Conservation (phyloP, 2,113 vertebrate species). For the Phrynosoma platyrhinos region DNA sequence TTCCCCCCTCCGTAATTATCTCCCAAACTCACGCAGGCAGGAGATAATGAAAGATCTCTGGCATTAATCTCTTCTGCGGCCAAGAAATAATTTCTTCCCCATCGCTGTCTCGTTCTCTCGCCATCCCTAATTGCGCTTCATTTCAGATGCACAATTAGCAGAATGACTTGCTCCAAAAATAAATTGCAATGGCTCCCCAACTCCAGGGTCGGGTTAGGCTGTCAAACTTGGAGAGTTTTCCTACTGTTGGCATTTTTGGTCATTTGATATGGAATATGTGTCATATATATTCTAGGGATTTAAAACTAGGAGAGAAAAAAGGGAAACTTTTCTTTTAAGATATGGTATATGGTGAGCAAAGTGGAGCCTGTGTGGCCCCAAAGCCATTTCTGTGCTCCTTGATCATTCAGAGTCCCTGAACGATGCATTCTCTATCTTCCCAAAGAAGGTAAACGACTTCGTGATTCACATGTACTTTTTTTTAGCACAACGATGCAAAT, state of each 20-base stretch:
- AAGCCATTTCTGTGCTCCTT: too few species aligned
- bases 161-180: slow-evolving; percentile 51
- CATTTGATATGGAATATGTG: neutral
- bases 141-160: slow-evolving; percentile 46
- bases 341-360: too few species aligned
- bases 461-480: too few species aligned
- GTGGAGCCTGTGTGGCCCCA: too few species aligned
- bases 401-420: too few species aligned
- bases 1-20: slow-evolving; percentile 3
- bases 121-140: slow-evolving; percentile 38
- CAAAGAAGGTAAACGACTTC: too few species aligned
- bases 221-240: neutral
- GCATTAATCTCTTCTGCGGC: slow-evolving; percentile 4
- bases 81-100: slow-evolving; percentile 6
- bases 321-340: neutral
- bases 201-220: neutral
- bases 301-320: neutral
- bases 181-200: slow-evolving; percentile 18
- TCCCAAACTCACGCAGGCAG: neutral
- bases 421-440: too few species aligned
- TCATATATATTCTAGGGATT: neutral
- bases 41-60: neutral
- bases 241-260: neutral
- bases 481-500: too few species aligned
- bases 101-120: slow-evolving; percentile 39